Percentiles rank a stretch among this genome's conserved stretches.
Conservation (phyloP, 2,888 invertebrate species). For the Atherix ibis region DNA sequence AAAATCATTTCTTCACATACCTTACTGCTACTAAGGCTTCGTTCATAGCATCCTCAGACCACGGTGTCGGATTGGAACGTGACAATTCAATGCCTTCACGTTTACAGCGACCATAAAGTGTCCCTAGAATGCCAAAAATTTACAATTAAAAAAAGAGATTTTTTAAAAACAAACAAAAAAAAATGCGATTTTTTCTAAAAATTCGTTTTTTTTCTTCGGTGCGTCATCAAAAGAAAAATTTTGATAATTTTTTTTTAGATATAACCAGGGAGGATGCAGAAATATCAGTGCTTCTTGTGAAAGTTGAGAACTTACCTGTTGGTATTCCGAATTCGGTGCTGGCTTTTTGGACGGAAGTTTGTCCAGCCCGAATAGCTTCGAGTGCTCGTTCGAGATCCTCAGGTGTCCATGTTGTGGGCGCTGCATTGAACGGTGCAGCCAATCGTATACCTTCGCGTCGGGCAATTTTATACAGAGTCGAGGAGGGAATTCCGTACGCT, state of each 20-base stretch:
- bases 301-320: conserved; percentile 53
- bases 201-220: no score
- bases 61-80: conserved; percentile 78
- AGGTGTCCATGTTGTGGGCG: conserved; percentile 75
- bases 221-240: no score
- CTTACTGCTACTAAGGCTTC: conserved; percentile 80
- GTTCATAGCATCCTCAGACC: conserved; percentile 88
- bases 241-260: no score
- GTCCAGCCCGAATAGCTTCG: conserved; percentile 63
- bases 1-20: conserved; percentile 31
- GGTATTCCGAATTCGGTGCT: conserved; percentile 78
- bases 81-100: conserved; percentile 79
- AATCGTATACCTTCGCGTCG: conserved; percentile 76
- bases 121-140: conserved; percentile 36
- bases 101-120: conserved; percentile 76
- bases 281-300: no score
- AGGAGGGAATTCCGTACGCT: conserved; percentile 80
- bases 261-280: no score
- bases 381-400: conserved; percentile 70
- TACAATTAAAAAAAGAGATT: no score
- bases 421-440: conserved; percentile 81
- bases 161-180: no score
- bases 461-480: conserved; percentile 82
- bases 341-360: conserved; percentile 71
- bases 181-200: no score